These are phyloP conservation scores for Muricea muricata DNA, from an alignment of 92 coral and sea anemone species.

Conservation along the genomic window DNA sequence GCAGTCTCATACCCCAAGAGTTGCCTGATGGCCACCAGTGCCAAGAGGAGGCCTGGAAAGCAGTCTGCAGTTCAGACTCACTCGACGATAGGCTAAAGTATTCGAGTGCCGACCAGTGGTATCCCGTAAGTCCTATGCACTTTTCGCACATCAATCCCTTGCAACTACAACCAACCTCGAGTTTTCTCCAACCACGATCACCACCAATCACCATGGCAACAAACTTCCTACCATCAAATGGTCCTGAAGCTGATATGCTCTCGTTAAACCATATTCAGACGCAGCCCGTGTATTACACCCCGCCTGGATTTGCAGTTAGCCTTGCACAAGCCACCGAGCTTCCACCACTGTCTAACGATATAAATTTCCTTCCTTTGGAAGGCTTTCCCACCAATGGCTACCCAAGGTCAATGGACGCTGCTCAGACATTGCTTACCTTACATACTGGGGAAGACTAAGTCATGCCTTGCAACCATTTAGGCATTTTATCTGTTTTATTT, in stretches of 20 bases:
- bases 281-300: constrained; percentile 25
- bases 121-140: neutral
- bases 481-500: too few species aligned
- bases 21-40: constrained; percentile 12
- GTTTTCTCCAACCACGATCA: constrained; percentile 9
- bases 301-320: neutral
- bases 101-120: neutral
- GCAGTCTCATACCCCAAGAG: neutral
- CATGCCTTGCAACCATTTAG: neutral
- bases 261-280: constrained; percentile 17
- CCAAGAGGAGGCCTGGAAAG: constrained; percentile 35
- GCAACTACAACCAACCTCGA: neutral
- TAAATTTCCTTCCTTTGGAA: constrained; percentile 6
- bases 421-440: constrained; percentile 29
- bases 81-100: neutral
- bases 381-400: neutral
- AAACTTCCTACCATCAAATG: neutral
- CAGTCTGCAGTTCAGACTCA: neutral
- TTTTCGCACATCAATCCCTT: constrained; percentile 5
- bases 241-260: neutral
- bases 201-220: constrained; percentile 18
- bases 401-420: constrained; percentile 30
- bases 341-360: neutral
- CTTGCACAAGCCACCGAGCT: neutral
- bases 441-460: constrained; percentile 38